These are phyloP conservation scores for Pollenia amentaria DNA, from an alignment of 2,888 invertebrate species.

Conservation along the genomic window DNA sequence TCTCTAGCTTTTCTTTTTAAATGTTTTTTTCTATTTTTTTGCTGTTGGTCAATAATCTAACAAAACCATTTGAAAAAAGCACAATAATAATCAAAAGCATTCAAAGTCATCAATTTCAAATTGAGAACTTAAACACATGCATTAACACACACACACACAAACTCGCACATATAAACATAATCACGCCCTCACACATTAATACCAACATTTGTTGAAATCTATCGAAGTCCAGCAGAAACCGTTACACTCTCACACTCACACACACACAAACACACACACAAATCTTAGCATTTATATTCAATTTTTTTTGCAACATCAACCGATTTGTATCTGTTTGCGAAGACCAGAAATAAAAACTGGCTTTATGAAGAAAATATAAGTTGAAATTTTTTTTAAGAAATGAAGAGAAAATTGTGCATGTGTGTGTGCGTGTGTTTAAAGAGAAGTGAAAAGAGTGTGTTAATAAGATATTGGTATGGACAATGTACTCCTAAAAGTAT, in stretches of 20 bases:
- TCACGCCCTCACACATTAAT: constrained; percentile 15
- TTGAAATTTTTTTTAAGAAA: constrained; percentile 32
- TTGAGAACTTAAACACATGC: constrained; percentile 64
- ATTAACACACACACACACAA: constrained; percentile 1
- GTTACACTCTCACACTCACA: constrained; percentile 16
- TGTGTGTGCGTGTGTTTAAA: not conserved
- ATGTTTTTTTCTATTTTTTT: not conserved
- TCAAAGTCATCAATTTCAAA: constrained; percentile 76
- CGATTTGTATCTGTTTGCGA: constrained; percentile 59
- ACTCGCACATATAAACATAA: constrained; percentile 16
- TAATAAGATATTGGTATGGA: constrained; percentile 30
- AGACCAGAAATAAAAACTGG: not conserved
- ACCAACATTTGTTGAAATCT: constrained; percentile 37
- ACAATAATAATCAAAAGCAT: constrained; percentile 71
- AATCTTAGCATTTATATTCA: not conserved
- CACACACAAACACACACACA: not conserved
- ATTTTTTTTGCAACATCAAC: constrained; percentile 51
- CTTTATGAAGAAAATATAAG: not conserved
- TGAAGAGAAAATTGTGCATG: not conserved
- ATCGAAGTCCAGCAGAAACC: constrained; percentile 37
- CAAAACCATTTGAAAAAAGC: constrained; percentile 14
- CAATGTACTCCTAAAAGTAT: not conserved
- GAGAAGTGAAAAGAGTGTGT: not conserved
- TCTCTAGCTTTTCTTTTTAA: constrained; percentile 23
- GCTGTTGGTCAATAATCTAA: constrained; percentile 50